Evolutionary conservation across 2,113 vertebrate species (phyloP), one percentile per base, ranked within the genome.

Genomic region (Dipodomys merriami): DNA sequence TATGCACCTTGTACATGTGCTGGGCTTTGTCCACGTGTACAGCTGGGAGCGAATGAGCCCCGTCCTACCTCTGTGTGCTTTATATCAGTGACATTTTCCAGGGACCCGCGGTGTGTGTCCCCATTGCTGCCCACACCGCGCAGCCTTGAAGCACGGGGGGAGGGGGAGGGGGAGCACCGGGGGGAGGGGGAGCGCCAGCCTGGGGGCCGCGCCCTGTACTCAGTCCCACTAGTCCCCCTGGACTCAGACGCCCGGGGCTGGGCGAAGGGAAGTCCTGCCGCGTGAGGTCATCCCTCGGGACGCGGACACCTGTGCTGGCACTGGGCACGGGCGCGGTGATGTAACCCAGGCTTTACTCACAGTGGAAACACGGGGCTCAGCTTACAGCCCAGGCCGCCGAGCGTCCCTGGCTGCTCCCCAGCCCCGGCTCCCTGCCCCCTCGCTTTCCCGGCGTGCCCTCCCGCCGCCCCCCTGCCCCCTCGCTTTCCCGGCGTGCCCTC

Each of bases 341-440:
- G 98, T 98, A 98, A 98, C 93, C 91, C 35, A 80, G 95, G 94
- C 95, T 97, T 95, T 97, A 98, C 94, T 96, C 92, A n/a, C 84
- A 95, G 81, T 98, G 98, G 98, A 98, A 98, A 98, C 97, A 97
- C 94, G 88, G 5, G 65, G 96, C 96, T 98, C 97, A 13, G 79
- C 94, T 98, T 98, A 97, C 98, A 97, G 96, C 84, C 46, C 57
- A 78, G 73, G 18, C 87, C 73, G 95, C 87, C 90, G n/a, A 84
- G 86, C 67, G 86, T 87, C 71, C 90, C 86, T 80, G 92, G 83
- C 83, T 13, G 53, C 53, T 4, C 53, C 53, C 15, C 53, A 57
- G 60, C 80, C 73, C 81, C 0, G 30, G 82, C 92, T 93, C 72
- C 77, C 77, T 18, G 80, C 80, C 81, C 74, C 94, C 72, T 83